Base-by-base conservation (phyloP, 2,113 vertebrate species). In the Takifugu flavidus region DNA sequence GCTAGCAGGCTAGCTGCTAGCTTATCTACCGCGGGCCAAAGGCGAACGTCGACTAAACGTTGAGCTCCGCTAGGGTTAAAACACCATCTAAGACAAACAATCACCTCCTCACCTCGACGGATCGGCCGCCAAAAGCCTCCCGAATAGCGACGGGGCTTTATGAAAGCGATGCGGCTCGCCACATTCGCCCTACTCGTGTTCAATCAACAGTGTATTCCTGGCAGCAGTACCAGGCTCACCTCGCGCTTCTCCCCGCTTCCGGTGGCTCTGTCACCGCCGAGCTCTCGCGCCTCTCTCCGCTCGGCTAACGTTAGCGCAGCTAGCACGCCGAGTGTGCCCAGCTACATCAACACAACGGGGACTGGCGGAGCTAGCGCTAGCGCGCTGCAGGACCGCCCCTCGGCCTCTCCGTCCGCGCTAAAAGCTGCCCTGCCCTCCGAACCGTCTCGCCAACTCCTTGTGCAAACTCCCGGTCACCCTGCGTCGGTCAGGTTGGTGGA, bases 231-330 rank as follows among this genome's bases (percentile, higher is more conserved):
- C 76, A 83, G 73, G 78, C 76, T 82, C 82, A 71, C 76, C 84
- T 82, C 81, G 29, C 77, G 53, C 74, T 27, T 67, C 68, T 84
- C 87, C 78, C 83, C 89, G 87, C 89, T 88, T 89, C 78, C 86
- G 81, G 65, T 72, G 67, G 78, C 85, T 83, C 77, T 80, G 83
- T 85, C 82, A 74, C 80, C 58, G 45, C 72, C 64, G 68, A 71
- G 64, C 74, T 53, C 86, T 80, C 82, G 59, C 82, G 26, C 7
- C 85, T 79, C 82, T 56, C 79, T 77, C 82, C 14, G 13, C 67
- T 75, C 15, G 29, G 82, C 87, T 87, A 89, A 73, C 67, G 83
- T 66, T 87, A 88, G 84, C 82, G 12, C 66, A 73, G 82, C 84
- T 80, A 72, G 51, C 78, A 59, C 75, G 65, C 63, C n/a, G 45